Conservation (phyloP, 2,113 vertebrate genomes). For the Dromiciops gliroides region DNA sequence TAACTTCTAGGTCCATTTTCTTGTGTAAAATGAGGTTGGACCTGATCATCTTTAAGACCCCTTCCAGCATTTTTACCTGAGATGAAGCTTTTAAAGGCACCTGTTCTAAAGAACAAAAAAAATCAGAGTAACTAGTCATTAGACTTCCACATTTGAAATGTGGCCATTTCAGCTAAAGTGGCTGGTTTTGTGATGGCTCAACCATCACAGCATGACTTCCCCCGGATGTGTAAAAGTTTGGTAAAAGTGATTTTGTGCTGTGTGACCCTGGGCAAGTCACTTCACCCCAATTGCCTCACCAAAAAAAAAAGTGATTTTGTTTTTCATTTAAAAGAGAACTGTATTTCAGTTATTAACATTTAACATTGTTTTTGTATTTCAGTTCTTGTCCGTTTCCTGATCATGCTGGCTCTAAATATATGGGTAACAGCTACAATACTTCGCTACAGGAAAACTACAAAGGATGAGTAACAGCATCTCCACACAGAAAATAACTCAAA, state of each 20-base stretch:
- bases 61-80: background rate
- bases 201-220: background rate
- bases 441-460: constrained; percentile 87
- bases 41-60: too few species aligned
- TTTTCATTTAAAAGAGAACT: background rate
- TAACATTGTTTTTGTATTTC: constrained; percentile 45
- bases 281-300: too few species aligned
- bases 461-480: constrained; percentile 79
- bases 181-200: background rate
- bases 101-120: background rate
- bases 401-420: constrained; percentile 90
- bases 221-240: background rate
- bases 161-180: background rate
- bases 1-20: background rate
- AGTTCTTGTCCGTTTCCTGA: constrained; percentile 92
- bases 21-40: too few species aligned
- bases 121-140: background rate
- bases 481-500: background rate
- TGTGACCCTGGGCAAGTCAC: too few species aligned
- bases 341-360: constrained; percentile 81
- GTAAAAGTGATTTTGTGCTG: background rate
- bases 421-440: constrained; percentile 92
- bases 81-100: background rate
- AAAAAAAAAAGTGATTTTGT: background rate
- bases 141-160: background rate